Evolutionary conservation across 2,797 vertebrate genomes (phyloP).

Genomic region (Morus bassanus): DNA sequence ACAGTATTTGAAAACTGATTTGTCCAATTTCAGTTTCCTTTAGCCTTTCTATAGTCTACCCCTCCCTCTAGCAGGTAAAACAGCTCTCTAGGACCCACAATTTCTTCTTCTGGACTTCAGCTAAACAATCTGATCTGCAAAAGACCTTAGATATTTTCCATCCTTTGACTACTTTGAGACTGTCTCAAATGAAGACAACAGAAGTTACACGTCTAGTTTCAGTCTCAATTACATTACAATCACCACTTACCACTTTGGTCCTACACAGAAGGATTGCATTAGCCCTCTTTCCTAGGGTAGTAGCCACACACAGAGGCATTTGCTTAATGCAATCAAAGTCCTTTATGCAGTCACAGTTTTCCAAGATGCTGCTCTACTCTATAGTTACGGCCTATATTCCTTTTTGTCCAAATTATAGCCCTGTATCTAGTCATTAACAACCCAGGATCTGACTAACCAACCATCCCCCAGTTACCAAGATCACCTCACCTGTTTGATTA

Average conservation of each 20-base stretch:
- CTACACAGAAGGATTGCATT: background rate
- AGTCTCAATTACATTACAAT: background rate
- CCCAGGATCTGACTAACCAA: background rate
- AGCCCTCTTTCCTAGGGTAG: background rate
- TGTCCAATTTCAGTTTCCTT: background rate
- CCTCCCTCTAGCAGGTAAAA: background rate
- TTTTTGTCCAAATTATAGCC: background rate
- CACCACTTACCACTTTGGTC: background rate
- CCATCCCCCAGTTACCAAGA: background rate
- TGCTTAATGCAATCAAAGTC: background rate
- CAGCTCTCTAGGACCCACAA: background rate
- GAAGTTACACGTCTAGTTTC: background rate
- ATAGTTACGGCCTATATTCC: background rate
- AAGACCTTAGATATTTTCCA: background rate
- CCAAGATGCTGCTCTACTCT: background rate
- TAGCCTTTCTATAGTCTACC: background rate
- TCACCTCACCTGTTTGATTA: background rate
- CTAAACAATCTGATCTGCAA: background rate
- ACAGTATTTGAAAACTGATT: background rate
- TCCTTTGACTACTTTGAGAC: background rate
- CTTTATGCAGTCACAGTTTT: background rate
- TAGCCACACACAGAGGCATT: background rate
- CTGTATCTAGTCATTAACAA: background rate
- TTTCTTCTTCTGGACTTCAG: background rate
- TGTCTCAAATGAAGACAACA: background rate